Conservation (phyloP, 2,888 invertebrate species). For the Spialia ferax region DNA sequence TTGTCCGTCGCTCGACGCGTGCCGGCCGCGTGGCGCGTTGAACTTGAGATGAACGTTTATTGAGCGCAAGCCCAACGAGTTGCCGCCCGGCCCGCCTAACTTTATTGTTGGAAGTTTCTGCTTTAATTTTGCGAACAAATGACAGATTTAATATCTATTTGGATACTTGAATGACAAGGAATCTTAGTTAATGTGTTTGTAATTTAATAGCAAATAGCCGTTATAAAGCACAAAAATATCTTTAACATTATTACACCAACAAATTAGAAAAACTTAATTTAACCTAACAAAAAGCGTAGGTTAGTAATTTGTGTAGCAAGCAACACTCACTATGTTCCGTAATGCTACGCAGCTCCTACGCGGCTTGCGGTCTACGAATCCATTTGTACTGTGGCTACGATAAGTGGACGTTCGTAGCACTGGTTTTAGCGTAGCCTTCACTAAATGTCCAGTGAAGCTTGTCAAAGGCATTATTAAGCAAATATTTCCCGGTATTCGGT, state of each 20-base stretch:
- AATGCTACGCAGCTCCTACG: neutral
- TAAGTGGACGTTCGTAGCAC: constrained; percentile 10
- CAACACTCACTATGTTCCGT: neutral
- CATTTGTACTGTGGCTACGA: neutral
- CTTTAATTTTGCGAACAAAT: constrained; percentile 42
- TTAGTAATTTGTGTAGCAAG: neutral
- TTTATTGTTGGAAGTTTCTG: constrained; percentile 57
- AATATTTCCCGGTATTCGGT: constrained; percentile 59
- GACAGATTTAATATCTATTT: constrained; percentile 34
- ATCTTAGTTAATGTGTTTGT: neutral
- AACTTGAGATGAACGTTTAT: constrained; percentile 61
- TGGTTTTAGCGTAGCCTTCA: constrained; percentile 7
- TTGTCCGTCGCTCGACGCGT: constrained; percentile 15
- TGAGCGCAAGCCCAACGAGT: constrained; percentile 59
- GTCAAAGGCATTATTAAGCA: constrained; percentile 53
- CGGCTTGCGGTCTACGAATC: neutral
- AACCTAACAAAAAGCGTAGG: no score
- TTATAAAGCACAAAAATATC: no score
- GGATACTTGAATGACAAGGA: constrained; percentile 1
- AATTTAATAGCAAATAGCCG: neutral
- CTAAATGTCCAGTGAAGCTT: constrained; percentile 15
- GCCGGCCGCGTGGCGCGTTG: constrained; percentile 30
- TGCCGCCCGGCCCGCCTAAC: constrained; percentile 55
- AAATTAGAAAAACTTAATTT: no score
- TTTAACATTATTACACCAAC: no score